Evolutionary conservation across 1,140 invertebrate species (phyloP).

Genomic region (Magallana angulata): DNA sequence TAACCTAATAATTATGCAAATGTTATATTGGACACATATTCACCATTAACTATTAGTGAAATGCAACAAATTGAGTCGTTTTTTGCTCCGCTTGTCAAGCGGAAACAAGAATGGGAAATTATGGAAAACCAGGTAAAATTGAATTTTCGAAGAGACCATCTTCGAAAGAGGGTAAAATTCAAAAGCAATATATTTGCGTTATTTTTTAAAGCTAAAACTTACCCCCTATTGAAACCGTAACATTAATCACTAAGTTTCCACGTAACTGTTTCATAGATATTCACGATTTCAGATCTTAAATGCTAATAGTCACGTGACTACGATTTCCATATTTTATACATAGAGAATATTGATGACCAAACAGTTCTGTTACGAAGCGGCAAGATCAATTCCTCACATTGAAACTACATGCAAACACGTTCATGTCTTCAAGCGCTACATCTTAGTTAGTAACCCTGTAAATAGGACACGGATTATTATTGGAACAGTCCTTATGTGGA

Average conservation of each 20-base stretch:
- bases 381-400: not conserved
- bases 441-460: not conserved
- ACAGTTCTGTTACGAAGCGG: not conserved
- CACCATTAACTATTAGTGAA: no score
- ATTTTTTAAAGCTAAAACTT: not conserved
- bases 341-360: conserved; percentile 16
- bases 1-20: no score
- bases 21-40: no score
- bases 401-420: not conserved
- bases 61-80: no score
- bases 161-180: no score
- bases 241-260: not conserved
- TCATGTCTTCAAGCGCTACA: not conserved
- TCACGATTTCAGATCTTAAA: conserved; percentile 4
- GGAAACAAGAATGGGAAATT: no score
- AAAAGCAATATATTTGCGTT: no score
- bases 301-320: conserved; percentile 10
- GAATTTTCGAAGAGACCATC: no score
- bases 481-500: not conserved
- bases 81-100: no score
- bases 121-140: no score
- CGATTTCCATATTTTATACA: conserved; percentile 23
- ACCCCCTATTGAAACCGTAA: not conserved
- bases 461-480: not conserved
- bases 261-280: not conserved